Evolutionary conservation across 2,113 vertebrate species (phyloP).

Genomic region (Oncorhynchus clarkii): DNA sequence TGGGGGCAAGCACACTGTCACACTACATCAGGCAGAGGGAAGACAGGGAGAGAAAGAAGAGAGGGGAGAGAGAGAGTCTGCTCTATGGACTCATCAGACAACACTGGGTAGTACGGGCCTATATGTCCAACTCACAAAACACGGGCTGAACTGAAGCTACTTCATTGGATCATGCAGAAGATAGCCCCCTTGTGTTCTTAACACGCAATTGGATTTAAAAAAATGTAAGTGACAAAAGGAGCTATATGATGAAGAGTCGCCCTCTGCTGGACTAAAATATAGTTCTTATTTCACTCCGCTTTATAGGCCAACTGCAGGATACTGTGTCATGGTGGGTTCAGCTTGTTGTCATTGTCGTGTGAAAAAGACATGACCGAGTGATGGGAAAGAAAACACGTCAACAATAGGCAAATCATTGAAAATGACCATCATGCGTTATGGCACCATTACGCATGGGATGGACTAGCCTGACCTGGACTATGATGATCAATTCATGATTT

Average conservation of each 20-base stretch:
- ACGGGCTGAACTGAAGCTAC: background rate
- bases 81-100: constrained; percentile 8
- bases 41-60: constrained; percentile 50
- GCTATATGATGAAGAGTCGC: constrained; percentile 49
- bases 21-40: constrained; percentile 71
- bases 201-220: background rate
- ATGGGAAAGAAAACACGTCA: no score
- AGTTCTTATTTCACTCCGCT: background rate
- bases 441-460: no score
- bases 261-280: constrained; percentile 49
- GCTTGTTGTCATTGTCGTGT: no score
- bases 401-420: no score
- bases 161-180: background rate
- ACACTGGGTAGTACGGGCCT: background rate
- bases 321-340: no score
- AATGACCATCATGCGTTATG: no score
- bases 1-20: constrained; percentile 74
- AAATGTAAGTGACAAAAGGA: background rate
- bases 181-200: constrained; percentile 50
- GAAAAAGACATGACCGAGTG: no score
- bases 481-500: no score
- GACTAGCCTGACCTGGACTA: no score
- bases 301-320: no score
- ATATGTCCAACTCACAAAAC: constrained; percentile 44
- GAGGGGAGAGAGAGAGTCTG: constrained; percentile 15